These are phyloP conservation scores for Smutsia gigantea DNA, from an alignment of 2,797 vertebrate species.

Conservation along the genomic window DNA sequence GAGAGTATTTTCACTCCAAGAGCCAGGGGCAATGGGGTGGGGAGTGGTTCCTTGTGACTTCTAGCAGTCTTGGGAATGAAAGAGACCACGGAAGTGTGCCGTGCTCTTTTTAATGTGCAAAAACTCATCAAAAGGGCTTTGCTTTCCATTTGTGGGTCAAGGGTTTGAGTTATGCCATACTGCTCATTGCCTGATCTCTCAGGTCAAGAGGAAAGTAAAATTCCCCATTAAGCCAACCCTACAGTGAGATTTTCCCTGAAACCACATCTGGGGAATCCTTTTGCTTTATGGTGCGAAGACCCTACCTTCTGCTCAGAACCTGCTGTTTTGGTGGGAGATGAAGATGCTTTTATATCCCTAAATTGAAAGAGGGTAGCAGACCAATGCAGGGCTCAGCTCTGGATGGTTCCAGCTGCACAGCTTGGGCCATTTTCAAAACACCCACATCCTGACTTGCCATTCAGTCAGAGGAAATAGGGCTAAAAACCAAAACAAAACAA, in stretches of 20 bases:
- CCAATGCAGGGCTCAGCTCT: background rate
- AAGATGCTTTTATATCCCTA: background rate
- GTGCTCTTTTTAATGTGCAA: conserved; percentile 23
- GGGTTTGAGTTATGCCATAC: conserved; percentile 33
- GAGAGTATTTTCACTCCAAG: background rate
- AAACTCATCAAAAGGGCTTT: conserved; percentile 42
- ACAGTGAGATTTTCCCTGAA: background rate
- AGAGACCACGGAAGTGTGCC: background rate
- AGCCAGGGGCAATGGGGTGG: background rate
- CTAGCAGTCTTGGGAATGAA: background rate
- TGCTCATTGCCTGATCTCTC: background rate
- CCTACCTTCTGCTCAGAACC: background rate
- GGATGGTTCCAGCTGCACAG: background rate
- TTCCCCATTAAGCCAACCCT: background rate
- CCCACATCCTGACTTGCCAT: background rate
- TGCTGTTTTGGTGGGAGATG: background rate
- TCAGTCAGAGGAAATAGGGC: background rate
- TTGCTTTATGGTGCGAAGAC: background rate
- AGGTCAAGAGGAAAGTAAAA: conserved; percentile 47
- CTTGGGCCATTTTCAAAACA: rapidly evolving
- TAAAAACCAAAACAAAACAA: background rate
- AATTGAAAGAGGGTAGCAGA: background rate
- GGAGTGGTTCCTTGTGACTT: background rate
- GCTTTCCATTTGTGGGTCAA: conserved; percentile 26
- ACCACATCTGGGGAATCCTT: background rate